Base-by-base conservation (phyloP, 2,888 invertebrate genomes). In the Apantesis nais region DNA sequence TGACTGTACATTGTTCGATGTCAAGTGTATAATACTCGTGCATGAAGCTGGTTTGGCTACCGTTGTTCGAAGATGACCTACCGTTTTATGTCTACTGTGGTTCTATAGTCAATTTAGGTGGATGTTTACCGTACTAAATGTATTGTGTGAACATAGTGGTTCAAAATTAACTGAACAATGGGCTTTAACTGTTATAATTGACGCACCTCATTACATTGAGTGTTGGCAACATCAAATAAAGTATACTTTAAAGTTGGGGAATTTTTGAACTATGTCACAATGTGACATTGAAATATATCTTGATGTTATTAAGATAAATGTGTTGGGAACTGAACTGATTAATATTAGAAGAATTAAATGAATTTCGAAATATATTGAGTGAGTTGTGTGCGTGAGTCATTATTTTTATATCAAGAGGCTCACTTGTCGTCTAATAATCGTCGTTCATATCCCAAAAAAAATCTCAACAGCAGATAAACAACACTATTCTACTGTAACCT, bases 161-260 rank as follows among this genome's bases (percentile, higher is more conserved):
- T 62, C 68, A 63, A 58, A 66, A 72, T 69, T 72, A 72, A 61
- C 68, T 25, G 52, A 66, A 72, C 72, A 72, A 72, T 72, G 60
- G 63, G 9, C 29, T n/a, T 60, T 72, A 69, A 72, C 72, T 63
- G 68, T 72, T 63, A 63, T 72, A 72, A 72, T 69, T 66, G 68
- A 25, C 60, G 66, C 66, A 62, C 48, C 72, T 66, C 72, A 69
- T 72, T 72, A 69, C 66, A n/a, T n/a, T 62, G 58, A 69, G 37
- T 62, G 60, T 69, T 62, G 29, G 34, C 44, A 39, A 66, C 66
- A 66, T 66, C 62, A 66, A 68, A 41, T 68, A 31, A 65, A 71
- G 34, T 62, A 55, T 34, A 66, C n/a, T n/a, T 37, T 29, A 34
- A 52, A 52, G 29, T 62, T 37, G 67, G 62, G 62, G 39, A 58